Conservation (phyloP, 2,888 invertebrate genomes). For the Eupeodes latifasciatus region DNA sequence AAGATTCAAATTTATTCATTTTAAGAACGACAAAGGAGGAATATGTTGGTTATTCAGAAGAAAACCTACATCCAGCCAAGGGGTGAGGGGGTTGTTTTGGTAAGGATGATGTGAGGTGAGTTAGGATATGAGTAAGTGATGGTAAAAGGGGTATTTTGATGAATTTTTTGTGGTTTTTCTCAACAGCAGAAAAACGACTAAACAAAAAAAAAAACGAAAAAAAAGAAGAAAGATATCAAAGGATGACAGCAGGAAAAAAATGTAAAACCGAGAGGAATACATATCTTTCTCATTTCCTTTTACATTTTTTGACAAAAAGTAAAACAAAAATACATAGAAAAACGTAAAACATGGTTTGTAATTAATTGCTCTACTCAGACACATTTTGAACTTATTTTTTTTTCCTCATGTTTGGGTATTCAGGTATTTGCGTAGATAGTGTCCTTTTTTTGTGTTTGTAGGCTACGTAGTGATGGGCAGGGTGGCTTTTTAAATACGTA, state of each 20-base stretch:
- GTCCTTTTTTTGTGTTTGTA: neutral
- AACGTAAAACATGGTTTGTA: slow-evolving; percentile 49
- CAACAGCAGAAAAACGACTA: neutral
- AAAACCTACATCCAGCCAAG: neutral
- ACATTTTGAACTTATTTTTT: slow-evolving; percentile 22
- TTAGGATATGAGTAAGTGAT: too few species aligned
- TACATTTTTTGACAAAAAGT: neutral
- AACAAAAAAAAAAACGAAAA: neutral
- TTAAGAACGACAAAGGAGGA: slow-evolving; percentile 42
- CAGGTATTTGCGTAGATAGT: slow-evolving; percentile 33
- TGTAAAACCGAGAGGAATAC: slow-evolving; percentile 16
- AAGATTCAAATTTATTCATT: slow-evolving; percentile 66
- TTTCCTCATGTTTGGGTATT: neutral
- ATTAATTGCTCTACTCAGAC: slow-evolving; percentile 61
- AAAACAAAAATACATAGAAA: slow-evolving; percentile 1
- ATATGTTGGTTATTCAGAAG: slow-evolving; percentile 24
- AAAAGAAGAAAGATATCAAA: slow-evolving; percentile 33
- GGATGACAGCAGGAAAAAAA: slow-evolving; percentile 20
- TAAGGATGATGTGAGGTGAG: too few species aligned
- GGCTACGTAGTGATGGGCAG: neutral
- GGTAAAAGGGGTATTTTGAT: slow-evolving; percentile 15
- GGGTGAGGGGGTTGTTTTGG: neutral
- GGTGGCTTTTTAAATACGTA: neutral
- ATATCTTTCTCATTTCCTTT: slow-evolving; percentile 1
- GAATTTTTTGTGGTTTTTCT: slow-evolving; percentile 62